A percentile compares a stretch with the other conserved stretches of the same genome.
Evolutionary conservation across 2,797 vertebrate species (phyloP).

Genomic region (Adelosebastes latens): DNA sequence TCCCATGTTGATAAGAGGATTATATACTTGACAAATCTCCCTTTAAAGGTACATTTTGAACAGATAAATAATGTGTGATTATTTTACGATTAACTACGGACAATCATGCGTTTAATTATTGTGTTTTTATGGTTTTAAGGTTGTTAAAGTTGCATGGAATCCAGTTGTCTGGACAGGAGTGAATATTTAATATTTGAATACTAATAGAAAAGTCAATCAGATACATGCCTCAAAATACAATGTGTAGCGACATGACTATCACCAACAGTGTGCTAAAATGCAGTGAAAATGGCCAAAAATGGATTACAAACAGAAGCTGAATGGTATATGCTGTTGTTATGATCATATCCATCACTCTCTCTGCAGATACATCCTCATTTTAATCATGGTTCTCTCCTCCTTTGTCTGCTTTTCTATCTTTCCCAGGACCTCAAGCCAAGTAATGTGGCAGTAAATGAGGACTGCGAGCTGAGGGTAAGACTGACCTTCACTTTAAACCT

Average conservation of each 20-base stretch:
- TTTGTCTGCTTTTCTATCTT: not conserved
- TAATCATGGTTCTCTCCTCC: not conserved
- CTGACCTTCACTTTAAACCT: not conserved
- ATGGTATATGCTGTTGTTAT: not conserved
- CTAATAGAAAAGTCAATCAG: not conserved
- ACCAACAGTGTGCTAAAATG: not conserved
- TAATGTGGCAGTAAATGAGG: constrained; percentile 97
- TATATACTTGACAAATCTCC: too few species aligned
- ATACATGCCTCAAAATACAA: not conserved
- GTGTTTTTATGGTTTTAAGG: not conserved
- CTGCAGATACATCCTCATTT: not conserved
- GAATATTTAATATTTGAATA: not conserved
- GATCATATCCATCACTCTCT: not conserved
- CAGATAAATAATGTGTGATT: rapidly evolving
- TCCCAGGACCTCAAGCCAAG: constrained; percentile 96
- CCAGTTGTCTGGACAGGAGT: not conserved
- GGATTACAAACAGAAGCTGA: not conserved
- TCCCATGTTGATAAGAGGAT: too few species aligned
- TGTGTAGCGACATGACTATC: not conserved
- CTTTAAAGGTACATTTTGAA: too few species aligned
- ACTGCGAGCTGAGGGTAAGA: constrained; percentile 95
- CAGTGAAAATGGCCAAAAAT: not conserved
- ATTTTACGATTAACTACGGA: too few species aligned
- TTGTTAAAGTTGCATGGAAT: not conserved
- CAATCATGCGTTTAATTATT: not conserved